phyloP scores from a whole-genome alignment of 2,797 vertebrate species.

The Anolis apletophallus region DNA sequence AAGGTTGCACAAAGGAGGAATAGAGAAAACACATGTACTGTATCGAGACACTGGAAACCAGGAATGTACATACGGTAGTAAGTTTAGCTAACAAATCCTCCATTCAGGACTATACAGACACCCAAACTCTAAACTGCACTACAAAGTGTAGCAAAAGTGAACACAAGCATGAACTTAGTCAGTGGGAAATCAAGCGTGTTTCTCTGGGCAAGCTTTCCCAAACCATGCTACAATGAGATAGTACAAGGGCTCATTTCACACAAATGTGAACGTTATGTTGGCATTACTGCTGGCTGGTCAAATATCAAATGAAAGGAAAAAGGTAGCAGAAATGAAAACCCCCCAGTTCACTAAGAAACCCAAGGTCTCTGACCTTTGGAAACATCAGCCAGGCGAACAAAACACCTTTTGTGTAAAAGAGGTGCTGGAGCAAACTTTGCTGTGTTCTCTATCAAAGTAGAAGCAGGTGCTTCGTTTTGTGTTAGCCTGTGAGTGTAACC shows the following conservation, averaged over 20 bases:
- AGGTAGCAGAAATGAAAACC: slow-evolving; percentile 5
- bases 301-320: slow-evolving; percentile 13
- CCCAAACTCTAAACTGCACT: background rate
- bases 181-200: slow-evolving; percentile 8
- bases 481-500: background rate
- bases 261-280: slow-evolving; percentile 23
- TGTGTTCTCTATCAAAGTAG: background rate
- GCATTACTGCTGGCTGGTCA: background rate
- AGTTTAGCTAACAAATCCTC: background rate
- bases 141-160: slow-evolving; percentile 1
- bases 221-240: slow-evolving; percentile 38
- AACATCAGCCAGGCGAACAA: background rate
- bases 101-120: background rate
- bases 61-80: background rate
- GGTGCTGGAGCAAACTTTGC: background rate
- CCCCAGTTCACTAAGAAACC: background rate
- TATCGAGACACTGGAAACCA: background rate
- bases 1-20: background rate
- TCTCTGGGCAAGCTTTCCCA: background rate
- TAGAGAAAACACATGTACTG: background rate
- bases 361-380: background rate
- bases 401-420: background rate
- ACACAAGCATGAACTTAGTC: background rate
- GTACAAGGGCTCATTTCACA: slow-evolving; percentile 44
- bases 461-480: background rate